These are phyloP conservation scores for Neogobius melanostomus DNA, from an alignment of 2,113 vertebrate genomes.

Conservation along the genomic window DNA sequence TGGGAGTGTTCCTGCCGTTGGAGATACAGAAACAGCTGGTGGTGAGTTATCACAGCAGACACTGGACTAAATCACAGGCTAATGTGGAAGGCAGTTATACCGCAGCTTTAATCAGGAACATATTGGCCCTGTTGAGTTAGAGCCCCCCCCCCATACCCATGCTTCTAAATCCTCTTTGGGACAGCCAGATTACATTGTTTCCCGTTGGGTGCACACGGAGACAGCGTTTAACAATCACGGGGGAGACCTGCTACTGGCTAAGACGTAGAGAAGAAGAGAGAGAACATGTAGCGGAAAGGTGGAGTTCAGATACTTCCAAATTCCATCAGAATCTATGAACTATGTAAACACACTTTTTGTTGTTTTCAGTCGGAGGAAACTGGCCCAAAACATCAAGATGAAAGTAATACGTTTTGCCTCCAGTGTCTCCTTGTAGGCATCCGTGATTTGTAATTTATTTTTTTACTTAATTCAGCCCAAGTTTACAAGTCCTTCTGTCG, in stretches of 20 bases:
- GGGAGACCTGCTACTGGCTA: neutral
- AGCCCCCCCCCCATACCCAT: conserved; percentile 12
- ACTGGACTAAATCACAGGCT: conserved; percentile 13
- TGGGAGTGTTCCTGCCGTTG: neutral
- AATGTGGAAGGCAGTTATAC: conserved; percentile 14
- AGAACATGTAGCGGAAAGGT: no score
- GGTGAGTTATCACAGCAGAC: conserved; percentile 13
- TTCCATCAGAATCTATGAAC: no score
- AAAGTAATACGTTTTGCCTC: no score
- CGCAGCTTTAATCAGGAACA: conserved; percentile 21
- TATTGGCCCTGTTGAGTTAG: conserved; percentile 22
- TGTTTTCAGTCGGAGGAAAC: no score
- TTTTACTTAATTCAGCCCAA: no score
- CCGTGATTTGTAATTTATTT: no score
- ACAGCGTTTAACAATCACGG: neutral
- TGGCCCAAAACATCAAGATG: no score
- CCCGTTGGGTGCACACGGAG: conserved; percentile 6
- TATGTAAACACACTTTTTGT: no score
- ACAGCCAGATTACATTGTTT: conserved; percentile 44
- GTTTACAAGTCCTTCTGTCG: no score
- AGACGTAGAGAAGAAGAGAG: neutral
- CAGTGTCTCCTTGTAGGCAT: no score
- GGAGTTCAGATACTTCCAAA: no score
- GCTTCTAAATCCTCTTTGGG: conserved; percentile 40
- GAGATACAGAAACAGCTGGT: conserved; percentile 20